Evolutionary conservation across 2,888 invertebrate genomes (phyloP).

Genomic region (Torymus auratus): DNA sequence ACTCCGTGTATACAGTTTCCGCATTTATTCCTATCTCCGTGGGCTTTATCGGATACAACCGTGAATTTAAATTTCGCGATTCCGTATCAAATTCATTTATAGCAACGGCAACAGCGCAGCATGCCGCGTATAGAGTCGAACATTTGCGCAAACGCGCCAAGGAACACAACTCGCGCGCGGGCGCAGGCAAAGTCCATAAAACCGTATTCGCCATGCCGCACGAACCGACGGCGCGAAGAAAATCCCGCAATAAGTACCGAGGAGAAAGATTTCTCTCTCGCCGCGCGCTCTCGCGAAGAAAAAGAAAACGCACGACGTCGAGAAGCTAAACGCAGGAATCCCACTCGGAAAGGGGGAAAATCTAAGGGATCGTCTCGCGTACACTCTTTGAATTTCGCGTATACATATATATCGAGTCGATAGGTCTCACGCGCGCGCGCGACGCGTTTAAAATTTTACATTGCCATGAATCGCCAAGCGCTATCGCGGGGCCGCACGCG

Average conservation of each 20-base stretch:
- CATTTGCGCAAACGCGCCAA: constrained; percentile 15
- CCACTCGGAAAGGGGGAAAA: too few species aligned
- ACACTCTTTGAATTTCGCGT: constrained; percentile 20
- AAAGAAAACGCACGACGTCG: too few species aligned
- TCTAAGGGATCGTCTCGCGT: too few species aligned
- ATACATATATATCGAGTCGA: constrained; percentile 19
- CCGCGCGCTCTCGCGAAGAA: too few species aligned
- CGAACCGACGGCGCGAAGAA: constrained; percentile 13
- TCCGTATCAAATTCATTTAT: constrained; percentile 24
- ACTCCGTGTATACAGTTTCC: too few species aligned
- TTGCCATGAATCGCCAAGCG: constrained; percentile 31
- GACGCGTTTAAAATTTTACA: constrained; percentile 40
- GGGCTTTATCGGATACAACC: background rate
- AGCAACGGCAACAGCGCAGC: background rate
- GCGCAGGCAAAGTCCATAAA: constrained; percentile 28
- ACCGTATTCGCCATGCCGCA: constrained; percentile 8
- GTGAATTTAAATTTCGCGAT: constrained; percentile 19
- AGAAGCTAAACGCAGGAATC: too few species aligned
- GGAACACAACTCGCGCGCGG: background rate
- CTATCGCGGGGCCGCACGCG: background rate
- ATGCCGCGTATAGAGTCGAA: background rate
- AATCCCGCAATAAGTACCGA: constrained; percentile 46
- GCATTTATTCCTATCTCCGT: too few species aligned
- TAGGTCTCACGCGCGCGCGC: constrained; percentile 9
- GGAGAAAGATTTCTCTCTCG: background rate